Conservation (phyloP, 2,113 vertebrate species). For the Crotalus viridis region DNA sequence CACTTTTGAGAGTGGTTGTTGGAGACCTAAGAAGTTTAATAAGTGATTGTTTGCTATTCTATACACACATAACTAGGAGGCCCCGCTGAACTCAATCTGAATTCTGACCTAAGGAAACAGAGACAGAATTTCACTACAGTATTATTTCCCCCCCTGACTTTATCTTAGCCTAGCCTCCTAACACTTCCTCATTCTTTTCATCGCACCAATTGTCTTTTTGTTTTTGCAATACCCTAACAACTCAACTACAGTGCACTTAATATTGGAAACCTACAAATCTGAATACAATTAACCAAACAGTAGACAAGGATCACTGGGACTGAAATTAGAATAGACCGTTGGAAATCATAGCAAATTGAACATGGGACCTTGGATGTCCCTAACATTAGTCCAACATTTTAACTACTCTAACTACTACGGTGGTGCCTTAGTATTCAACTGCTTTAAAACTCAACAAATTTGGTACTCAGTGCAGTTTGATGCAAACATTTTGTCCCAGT, state of each 20-base stretch:
- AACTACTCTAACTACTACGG: not conserved
- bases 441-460: not conserved
- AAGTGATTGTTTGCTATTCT: not conserved
- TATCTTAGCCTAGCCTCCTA: not conserved
- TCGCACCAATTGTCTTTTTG: not conserved
- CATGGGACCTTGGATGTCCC: not conserved
- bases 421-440: not conserved
- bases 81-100: not conserved
- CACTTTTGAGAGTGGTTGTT: not conserved
- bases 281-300: not conserved
- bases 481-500: not conserved
- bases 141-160: not conserved
- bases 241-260: not conserved
- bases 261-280: not conserved
- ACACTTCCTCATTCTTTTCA: not conserved
- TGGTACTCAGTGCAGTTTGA: not conserved
- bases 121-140: not conserved
- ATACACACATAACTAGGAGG: not conserved
- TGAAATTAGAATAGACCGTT: not conserved
- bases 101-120: not conserved
- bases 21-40: not conserved
- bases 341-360: not conserved
- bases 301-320: not conserved
- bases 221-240: not conserved
- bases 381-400: not conserved